phyloP scores from a whole-genome alignment of 2,888 invertebrate genomes.

The Tipula confusa region DNA sequence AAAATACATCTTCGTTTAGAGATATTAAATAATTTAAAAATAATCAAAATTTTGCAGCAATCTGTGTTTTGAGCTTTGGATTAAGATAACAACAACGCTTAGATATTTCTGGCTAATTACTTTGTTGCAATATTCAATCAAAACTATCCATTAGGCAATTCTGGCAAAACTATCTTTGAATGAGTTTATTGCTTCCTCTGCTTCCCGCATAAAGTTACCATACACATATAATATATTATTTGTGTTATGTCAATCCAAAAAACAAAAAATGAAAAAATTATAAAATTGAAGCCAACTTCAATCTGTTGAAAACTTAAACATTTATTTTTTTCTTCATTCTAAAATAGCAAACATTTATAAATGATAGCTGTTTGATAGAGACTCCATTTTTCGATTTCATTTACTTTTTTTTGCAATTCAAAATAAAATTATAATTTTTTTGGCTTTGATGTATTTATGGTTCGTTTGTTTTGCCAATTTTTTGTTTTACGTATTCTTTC shows the following conservation, averaged over 20 bases:
- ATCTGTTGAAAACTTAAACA: neutral
- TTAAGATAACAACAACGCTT: too few relatives aligned
- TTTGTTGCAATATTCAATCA: too few relatives aligned
- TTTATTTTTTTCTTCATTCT: neutral
- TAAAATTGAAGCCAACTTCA: neutral
- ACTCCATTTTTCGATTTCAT: neutral
- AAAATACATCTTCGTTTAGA: too few relatives aligned
- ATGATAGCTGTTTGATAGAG: neutral
- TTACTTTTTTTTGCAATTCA: neutral
- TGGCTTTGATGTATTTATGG: slow-evolving; percentile 25
- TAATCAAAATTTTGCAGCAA: too few relatives aligned
- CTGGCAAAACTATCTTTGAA: too few relatives aligned
- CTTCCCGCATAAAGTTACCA: too few relatives aligned
- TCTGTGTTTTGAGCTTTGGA: too few relatives aligned
- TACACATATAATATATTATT: neutral
- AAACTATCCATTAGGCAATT: too few relatives aligned
- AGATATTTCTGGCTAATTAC: too few relatives aligned
- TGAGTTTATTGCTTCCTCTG: too few relatives aligned
- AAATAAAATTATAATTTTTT: slow-evolving; percentile 8
- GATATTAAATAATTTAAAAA: too few relatives aligned
- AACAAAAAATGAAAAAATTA: neutral
- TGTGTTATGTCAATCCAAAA: neutral
- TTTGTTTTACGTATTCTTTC: neutral
- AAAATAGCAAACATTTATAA: neutral
- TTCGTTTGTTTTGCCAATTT: slow-evolving; percentile 16